A percentile compares a stretch with the other conserved stretches of the same genome.
These are phyloP conservation scores for Ciconia stormi DNA, from an alignment of 2,113 vertebrate genomes.

Conservation along the genomic window DNA sequence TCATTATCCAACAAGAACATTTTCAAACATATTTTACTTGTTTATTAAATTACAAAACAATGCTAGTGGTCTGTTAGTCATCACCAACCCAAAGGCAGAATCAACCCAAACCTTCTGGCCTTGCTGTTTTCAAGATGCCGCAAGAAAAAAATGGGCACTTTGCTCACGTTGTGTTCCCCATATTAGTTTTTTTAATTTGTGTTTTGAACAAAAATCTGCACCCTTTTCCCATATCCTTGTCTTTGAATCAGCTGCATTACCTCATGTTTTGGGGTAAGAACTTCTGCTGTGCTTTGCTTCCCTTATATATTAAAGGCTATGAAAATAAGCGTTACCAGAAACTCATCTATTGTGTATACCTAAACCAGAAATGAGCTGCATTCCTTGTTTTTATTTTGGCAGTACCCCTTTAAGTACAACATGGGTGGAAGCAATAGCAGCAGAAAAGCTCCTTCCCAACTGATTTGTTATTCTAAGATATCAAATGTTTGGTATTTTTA, in stretches of 20 bases:
- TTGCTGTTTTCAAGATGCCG: not conserved
- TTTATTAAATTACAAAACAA: not conserved
- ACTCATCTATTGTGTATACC: not conserved
- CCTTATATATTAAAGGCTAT: not conserved
- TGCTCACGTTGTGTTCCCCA: not conserved
- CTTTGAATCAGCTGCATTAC: not conserved
- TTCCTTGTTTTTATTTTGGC: slow-evolving; percentile 3
- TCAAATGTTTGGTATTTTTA: slow-evolving; percentile 40
- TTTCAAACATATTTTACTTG: not conserved
- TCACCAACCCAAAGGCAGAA: not conserved
- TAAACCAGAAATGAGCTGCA: not conserved
- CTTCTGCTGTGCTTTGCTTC: not conserved
- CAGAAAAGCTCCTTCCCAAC: slow-evolving; percentile 8
- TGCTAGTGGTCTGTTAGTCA: not conserved
- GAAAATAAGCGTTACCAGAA: not conserved
- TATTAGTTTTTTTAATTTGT: not conserved
- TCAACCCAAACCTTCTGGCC: not conserved
- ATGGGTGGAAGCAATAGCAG: not conserved
- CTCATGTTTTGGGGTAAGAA: not conserved
- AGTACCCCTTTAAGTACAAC: not conserved
- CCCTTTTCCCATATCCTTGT: not conserved
- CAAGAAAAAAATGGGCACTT: not conserved
- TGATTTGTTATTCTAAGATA: slow-evolving; percentile 39
- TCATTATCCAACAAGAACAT: not conserved
- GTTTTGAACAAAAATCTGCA: not conserved